phyloP scores from a whole-genome alignment of 2,888 invertebrate genomes.

The Sphaerophoria taeniata region DNA sequence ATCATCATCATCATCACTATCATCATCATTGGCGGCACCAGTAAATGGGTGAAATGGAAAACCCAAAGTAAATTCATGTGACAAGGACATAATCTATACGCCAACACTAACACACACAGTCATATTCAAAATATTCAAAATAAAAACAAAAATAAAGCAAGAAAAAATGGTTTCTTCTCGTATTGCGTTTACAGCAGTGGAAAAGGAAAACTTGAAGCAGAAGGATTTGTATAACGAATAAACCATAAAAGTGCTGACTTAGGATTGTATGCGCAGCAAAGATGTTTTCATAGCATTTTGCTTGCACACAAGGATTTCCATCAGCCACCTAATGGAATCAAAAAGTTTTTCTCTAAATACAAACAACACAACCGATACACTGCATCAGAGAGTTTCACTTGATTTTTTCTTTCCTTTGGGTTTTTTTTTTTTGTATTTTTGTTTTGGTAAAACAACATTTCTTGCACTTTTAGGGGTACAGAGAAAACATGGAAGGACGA shows the following conservation, averaged over 20 bases:
- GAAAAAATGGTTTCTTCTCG: neutral
- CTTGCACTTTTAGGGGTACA: too few species aligned
- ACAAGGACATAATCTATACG: neutral
- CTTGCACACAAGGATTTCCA: conserved; percentile 22
- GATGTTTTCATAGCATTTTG: conserved; percentile 7
- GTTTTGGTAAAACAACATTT: too few species aligned
- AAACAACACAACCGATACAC: conserved; percentile 24
- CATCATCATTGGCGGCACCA: neutral
- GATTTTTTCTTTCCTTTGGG: neutral
- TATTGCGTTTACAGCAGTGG: neutral
- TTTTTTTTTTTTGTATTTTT: too few species aligned
- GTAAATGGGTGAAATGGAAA: neutral
- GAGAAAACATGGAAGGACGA: neutral
- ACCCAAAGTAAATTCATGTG: neutral
- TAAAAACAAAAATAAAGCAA: neutral
- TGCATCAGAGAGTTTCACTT: conserved; percentile 20
- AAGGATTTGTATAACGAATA: neutral
- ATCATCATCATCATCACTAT: neutral
- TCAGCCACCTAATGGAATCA: conserved; percentile 36
- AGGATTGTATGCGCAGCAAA: neutral
- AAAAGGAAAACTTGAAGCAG: too few species aligned
- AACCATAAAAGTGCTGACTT: neutral
- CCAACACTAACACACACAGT: neutral
- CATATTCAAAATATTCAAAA: neutral
- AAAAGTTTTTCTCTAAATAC: conserved; percentile 35